Conservation (phyloP, 2,113 vertebrate species). For the Smithornis capensis region DNA sequence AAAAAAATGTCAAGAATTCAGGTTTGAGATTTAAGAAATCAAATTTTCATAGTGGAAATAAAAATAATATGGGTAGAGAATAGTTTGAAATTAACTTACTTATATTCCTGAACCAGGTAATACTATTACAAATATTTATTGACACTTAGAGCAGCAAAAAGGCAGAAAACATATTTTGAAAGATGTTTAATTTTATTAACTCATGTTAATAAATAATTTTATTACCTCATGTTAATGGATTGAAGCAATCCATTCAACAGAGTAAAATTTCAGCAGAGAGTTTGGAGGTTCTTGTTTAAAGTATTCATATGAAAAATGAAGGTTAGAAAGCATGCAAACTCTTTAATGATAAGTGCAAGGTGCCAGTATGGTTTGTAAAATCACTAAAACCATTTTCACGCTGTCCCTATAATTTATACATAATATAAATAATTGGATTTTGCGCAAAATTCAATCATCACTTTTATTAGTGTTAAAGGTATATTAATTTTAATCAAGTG, state of each 20-base stretch:
- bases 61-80: neutral
- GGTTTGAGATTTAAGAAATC: neutral
- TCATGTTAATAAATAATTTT: neutral
- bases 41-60: neutral
- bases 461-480: neutral
- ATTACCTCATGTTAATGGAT: neutral
- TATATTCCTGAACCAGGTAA: neutral
- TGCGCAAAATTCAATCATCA: neutral
- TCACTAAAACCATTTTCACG: neutral
- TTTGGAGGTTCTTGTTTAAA: neutral
- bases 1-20: neutral
- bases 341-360: neutral
- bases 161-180: neutral
- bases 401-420: neutral
- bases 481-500: slow-evolving; percentile 35
- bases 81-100: neutral
- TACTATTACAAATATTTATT: neutral
- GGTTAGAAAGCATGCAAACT: neutral
- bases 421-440: slow-evolving; percentile 1
- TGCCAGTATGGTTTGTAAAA: neutral
- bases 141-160: neutral
- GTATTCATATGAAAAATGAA: neutral
- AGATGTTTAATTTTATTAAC: neutral
- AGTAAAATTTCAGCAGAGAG: neutral
- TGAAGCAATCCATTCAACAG: neutral